phyloP scores from a whole-genome alignment of 2,888 invertebrate genomes.

The Lasioglossum vierecki region DNA sequence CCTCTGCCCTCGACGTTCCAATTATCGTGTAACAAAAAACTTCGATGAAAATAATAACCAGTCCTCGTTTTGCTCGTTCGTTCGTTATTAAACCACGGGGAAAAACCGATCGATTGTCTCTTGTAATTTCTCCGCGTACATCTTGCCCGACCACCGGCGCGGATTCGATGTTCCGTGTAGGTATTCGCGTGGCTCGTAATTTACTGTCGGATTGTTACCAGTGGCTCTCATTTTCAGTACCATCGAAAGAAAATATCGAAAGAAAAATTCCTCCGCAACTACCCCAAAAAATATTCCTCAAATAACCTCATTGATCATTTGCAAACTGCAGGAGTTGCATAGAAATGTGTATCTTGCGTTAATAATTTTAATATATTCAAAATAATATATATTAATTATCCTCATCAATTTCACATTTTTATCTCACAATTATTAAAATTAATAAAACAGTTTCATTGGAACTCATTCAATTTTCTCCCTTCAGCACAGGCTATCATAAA shows the following conservation, averaged over 20 bases:
- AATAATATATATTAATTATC: no score
- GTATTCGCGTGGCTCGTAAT: conserved; percentile 69
- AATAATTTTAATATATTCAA: no score
- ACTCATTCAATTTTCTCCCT: no score
- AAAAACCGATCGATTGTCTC: conserved; percentile 65
- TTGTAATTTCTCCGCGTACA: conserved; percentile 60
- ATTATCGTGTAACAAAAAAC: background rate
- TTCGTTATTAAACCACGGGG: conserved; percentile 25
- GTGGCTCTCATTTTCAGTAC: conserved; percentile 55
- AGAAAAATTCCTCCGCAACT: background rate
- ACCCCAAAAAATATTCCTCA: background rate
- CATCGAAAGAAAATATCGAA: background rate
- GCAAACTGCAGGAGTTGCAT: no score
- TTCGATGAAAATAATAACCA: background rate
- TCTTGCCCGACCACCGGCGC: conserved; percentile 68
- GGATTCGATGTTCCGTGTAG: conserved; percentile 66
- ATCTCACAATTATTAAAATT: no score
- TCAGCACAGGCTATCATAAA: no score
- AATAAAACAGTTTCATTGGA: no score
- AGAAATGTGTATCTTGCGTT: no score
- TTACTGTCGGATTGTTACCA: conserved; percentile 70
- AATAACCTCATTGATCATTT: no score
- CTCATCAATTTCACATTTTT: no score
- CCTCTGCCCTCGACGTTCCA: background rate
- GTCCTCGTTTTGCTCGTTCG: conserved; percentile 22